Base-by-base conservation (phyloP, 2,797 vertebrate species). In the Urophycis tenuis region DNA sequence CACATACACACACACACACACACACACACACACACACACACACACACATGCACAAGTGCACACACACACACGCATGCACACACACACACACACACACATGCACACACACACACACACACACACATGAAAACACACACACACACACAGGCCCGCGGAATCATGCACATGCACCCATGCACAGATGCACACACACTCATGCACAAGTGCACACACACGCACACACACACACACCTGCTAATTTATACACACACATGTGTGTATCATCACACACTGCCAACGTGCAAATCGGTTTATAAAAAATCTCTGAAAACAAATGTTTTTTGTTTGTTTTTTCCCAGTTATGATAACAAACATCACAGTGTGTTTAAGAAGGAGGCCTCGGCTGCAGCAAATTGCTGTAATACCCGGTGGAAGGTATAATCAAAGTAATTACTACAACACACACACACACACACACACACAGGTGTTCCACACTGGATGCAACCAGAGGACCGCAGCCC, bases 341-440 rank as follows among this genome's bases (percentile, higher is more conserved):
- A 22, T 49, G 14, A 19, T 49, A 15, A 53, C 19, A 74, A 86
- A 90, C 90, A 87, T 87, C 82, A 72, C 80, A 60, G 75, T 83
- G 80, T 73, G 79, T 90, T 72, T 88, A 86, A 89, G 89, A 86
- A 86, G 84, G 4, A 22, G 45, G 19, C 45, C 9, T 15, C 14
- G 81, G 80, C 77, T 74, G 75, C 81, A 80, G 77, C 82, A 83
- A 75, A 85, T 84, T 83, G 84, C 85, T 85, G 81, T 88, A 86
- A 87, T 83, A 84, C 78, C 80, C 82, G 83, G 83, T 85, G 85
- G 84, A 83, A 87, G 84, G 86, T 89, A 86, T 89, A 91, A 92
- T 91, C 88, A 92, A 90, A 89, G 91, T 91, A 92, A 93, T 92
- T 91, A 90, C 86, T 86, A 86, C 84, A 87, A 15, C 14, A 71